These are phyloP conservation scores for Oryzias melastigma DNA, from an alignment of 2,113 vertebrate species.

Conservation along the genomic window DNA sequence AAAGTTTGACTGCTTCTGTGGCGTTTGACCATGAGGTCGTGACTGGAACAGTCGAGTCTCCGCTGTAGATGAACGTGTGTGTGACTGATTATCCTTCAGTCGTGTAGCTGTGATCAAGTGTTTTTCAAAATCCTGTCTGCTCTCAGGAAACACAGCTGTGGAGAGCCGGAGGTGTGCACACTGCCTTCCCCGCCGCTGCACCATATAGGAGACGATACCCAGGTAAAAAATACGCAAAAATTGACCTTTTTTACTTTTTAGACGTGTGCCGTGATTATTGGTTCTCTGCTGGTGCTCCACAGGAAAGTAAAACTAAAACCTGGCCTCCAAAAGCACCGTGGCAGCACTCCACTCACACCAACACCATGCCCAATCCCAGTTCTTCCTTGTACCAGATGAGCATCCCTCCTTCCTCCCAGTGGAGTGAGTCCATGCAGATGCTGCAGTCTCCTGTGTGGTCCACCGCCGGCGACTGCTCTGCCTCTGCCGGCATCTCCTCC, in stretches of 20 bases:
- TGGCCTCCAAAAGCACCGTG: slow-evolving; percentile 99
- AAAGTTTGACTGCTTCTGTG: too few relatives aligned
- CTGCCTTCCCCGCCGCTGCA: slow-evolving; percentile 91
- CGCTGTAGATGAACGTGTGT: too few relatives aligned
- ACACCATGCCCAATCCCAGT: slow-evolving; percentile 85
- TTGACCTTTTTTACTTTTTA: background rate
- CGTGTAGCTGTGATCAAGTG: too few relatives aligned
- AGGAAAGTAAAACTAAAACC: slow-evolving; percentile 99
- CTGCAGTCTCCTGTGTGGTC: slow-evolving; percentile 95
- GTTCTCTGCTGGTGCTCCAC: slow-evolving; percentile 14
- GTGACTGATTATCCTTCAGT: too few relatives aligned
- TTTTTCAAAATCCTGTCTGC: too few relatives aligned
- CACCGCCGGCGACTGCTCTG: slow-evolving; percentile 83
- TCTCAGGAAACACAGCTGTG: slow-evolving; percentile 94
- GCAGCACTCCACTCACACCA: slow-evolving; percentile 85
- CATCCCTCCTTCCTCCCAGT: slow-evolving; percentile 88
- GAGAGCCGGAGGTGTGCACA: slow-evolving; percentile 89
- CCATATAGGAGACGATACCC: slow-evolving; percentile 85
- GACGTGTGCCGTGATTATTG: background rate
- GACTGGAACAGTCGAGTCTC: too few relatives aligned
- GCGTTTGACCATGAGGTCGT: too few relatives aligned
- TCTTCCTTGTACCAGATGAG: slow-evolving; percentile 88
- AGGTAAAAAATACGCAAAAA: slow-evolving; percentile 74
- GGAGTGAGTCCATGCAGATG: slow-evolving; percentile 94
- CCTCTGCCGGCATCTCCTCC: slow-evolving; percentile 79